A percentile compares a stretch with the other conserved stretches of the same genome.
Conservation (phyloP, 2,797 vertebrate species). For the Bucorvus abyssinicus region DNA sequence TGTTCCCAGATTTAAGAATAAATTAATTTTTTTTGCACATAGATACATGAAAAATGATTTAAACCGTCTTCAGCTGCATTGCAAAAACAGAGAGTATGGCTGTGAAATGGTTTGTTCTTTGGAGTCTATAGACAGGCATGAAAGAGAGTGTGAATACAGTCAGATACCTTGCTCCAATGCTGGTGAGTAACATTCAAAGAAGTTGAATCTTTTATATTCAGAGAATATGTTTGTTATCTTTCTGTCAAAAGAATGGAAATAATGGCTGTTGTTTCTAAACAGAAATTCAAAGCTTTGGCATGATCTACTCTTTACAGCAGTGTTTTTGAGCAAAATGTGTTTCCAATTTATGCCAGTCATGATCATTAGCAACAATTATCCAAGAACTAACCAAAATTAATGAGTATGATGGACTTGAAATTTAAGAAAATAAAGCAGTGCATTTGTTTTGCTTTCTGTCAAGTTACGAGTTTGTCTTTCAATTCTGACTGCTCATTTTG, state of each 20-base stretch:
- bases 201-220: not conserved
- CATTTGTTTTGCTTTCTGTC: not conserved
- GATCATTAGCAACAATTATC: not conserved
- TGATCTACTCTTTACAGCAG: not conserved
- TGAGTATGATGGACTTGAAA: not conserved
- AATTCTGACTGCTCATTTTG: not conserved
- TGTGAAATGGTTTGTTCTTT: constrained; percentile 87
- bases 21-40: not conserved
- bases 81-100: constrained; percentile 82
- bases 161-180: constrained; percentile 82
- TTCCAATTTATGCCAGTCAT: not conserved
- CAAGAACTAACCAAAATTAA: not conserved
- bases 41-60: constrained; percentile 94
- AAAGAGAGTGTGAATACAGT: constrained; percentile 86
- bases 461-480: not conserved
- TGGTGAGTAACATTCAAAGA: constrained; percentile 69
- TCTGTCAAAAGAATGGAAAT: not conserved
- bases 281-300: not conserved
- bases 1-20: not conserved
- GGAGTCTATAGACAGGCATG: constrained; percentile 85
- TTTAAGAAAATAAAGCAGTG: not conserved
- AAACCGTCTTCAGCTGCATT: constrained; percentile 86
- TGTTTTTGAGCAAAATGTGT: not conserved
- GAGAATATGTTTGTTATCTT: not conserved
- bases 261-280: not conserved